Base-by-base conservation (phyloP, 2,113 vertebrate genomes). In the Cinclus mexicanus region DNA sequence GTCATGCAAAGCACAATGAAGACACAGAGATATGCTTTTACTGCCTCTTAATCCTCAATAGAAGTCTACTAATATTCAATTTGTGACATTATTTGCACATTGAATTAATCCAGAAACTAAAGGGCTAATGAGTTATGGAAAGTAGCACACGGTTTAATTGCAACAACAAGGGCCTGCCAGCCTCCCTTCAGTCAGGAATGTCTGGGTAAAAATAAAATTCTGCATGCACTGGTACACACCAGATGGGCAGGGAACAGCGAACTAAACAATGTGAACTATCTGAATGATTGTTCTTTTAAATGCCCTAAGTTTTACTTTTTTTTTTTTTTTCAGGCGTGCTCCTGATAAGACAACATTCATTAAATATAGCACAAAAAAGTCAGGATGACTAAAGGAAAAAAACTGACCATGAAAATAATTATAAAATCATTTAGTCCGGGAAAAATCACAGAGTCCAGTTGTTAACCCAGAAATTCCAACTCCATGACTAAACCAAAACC, bases 81-180 rank as follows among this genome's bases (percentile, higher is more conserved):
- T 96, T 97, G 90, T 90, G 85, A 95, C 84, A 35, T 96, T 97
- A 95, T 97, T 96, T 96, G 95, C 94, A 92, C 94, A 93, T 81
- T 75, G 94, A 93, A 89, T 92, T 94, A 95, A 95, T 90, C 85
- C 93, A 94, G 90, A 96, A 95, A 94, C 82, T 93, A 90, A 93
- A 71, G 64, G 79, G 79, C 92, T 96, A 96, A 94, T 92, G 95
- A 88, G 88, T 95, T 95, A 96, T 46, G 79, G 94, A 85, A 95
- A 95, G 95, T 67, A 96, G 92, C 85, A 39, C 83, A 33, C 6
- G n/a, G 84, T 63, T 96, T 94, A 92, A 92, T 86, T 92, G 93
- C 56, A 93, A 91, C 90, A 95, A 95, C 95, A 96, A 90, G 71
- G 71, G 68, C 68, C 77, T 67, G 68, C 35, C 4, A 0, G 85